Percentiles rank a stretch among this genome's conserved stretches.
Conservation (phyloP, 37 sponge, comb jelly and placozoan genomes). For the Chondrosia reniformis region DNA sequence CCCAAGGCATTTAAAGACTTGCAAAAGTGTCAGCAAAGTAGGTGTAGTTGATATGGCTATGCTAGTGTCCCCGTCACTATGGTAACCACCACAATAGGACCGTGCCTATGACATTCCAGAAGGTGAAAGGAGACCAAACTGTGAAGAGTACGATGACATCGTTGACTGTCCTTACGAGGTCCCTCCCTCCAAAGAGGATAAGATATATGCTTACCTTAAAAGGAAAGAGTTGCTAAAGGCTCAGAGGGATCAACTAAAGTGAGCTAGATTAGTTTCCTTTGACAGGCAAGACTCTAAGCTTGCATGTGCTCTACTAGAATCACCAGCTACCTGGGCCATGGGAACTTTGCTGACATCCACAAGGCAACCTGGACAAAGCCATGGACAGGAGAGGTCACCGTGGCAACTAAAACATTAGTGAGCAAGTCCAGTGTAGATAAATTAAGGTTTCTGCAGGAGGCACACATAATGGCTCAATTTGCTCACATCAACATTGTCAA, state of each 20-base stretch:
- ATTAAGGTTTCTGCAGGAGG: slow-evolving; percentile 17
- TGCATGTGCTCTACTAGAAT: neutral
- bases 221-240: slow-evolving; percentile 1
- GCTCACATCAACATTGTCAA: slow-evolving; percentile 26
- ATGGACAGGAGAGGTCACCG: neutral
- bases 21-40: neutral
- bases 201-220: neutral
- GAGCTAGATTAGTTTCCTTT: no score
- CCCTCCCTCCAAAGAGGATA: slow-evolving; percentile 8
- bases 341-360: slow-evolving; percentile 28
- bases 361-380: slow-evolving; percentile 1
- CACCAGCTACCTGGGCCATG: neutral
- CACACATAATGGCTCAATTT: slow-evolving; percentile 20
- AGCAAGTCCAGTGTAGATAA: slow-evolving; percentile 1
- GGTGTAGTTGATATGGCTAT: no score
- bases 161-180: slow-evolving; percentile 12
- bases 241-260: slow-evolving; percentile 13
- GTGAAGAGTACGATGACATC: slow-evolving; percentile 13
- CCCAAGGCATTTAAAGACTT: neutral
- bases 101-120: slow-evolving; percentile 11
- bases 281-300: neutral
- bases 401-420: slow-evolving; percentile 16
- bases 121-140: neutral
- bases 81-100: neutral
- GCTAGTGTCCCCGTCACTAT: neutral